These are phyloP conservation scores for Pheucticus melanocephalus DNA, from an alignment of 2,113 vertebrate species.

Conservation along the genomic window DNA sequence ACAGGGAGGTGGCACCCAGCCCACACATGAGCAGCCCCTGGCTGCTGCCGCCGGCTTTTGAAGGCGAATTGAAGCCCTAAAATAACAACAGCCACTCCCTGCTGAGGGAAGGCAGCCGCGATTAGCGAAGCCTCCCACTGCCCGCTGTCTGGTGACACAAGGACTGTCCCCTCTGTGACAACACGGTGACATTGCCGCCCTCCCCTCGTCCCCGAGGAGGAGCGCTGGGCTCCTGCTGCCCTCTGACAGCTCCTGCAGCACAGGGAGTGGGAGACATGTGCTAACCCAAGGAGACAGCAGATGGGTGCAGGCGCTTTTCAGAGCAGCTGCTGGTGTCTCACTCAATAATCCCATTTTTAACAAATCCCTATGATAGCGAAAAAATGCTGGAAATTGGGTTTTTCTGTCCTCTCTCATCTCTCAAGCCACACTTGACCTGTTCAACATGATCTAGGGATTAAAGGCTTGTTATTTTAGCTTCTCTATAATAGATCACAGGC, in stretches of 20 bases:
- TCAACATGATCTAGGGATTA: not conserved
- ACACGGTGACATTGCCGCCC: not conserved
- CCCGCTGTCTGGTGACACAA: not conserved
- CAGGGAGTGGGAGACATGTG: not conserved
- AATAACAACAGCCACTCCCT: slow-evolving; percentile 36
- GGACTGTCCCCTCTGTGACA: not conserved
- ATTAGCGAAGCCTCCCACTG: not conserved
- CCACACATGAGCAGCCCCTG: not conserved
- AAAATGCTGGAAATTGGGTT: slow-evolving; percentile 7
- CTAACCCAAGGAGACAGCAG: slow-evolving; percentile 11
- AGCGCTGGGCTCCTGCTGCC: not conserved
- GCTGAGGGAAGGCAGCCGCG: not conserved
- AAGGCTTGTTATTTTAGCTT: slow-evolving; percentile 35
- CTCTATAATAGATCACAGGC: not conserved
- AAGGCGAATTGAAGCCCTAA: not conserved
- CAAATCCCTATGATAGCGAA: not conserved
- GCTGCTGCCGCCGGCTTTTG: not conserved
- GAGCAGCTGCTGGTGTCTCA: slow-evolving; percentile 48
- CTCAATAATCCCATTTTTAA: slow-evolving; percentile 31
- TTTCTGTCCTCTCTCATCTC: slow-evolving; percentile 4
- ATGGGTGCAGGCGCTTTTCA: slow-evolving; percentile 16
- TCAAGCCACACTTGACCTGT: slow-evolving; percentile 16
- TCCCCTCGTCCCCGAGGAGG: not conserved
- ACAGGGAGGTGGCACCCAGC: not conserved
- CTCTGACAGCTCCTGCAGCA: not conserved